A percentile compares a stretch with the other conserved stretches of the same genome.
These are phyloP conservation scores for Formica selysi DNA, from an alignment of 1,140 invertebrate genomes.

Conservation along the genomic window DNA sequence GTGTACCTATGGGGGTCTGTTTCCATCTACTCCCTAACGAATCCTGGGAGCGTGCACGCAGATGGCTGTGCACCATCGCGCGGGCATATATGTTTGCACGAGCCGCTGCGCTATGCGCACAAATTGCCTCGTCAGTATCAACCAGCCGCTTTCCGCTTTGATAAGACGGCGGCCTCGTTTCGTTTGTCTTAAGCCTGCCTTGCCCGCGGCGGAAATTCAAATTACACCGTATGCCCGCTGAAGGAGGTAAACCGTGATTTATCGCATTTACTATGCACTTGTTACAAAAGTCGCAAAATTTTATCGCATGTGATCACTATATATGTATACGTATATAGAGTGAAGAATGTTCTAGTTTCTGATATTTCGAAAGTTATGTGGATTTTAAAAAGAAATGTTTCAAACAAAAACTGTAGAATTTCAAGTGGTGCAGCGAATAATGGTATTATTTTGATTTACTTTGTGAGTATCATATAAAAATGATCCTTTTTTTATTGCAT, in stretches of 20 bases:
- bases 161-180: constrained; percentile 45
- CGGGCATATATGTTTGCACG: constrained; percentile 54
- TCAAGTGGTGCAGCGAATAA: too few relatives aligned
- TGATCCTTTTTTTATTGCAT: too few relatives aligned
- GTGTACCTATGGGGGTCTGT: constrained; percentile 71
- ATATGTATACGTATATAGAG: background rate
- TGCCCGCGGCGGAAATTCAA: constrained; percentile 58
- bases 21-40: constrained; percentile 54
- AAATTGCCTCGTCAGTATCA: constrained; percentile 66
- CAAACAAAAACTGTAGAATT: too few relatives aligned
- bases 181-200: constrained; percentile 56
- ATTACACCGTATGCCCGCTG: constrained; percentile 41
- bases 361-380: too few relatives aligned
- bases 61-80: constrained; percentile 51
- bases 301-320: background rate
- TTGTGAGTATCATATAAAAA: too few relatives aligned
- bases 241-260: constrained; percentile 44
- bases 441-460: too few relatives aligned
- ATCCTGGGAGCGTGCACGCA: constrained; percentile 46
- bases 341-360: too few relatives aligned
- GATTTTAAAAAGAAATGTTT: too few relatives aligned
- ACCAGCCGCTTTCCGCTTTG: constrained; percentile 54
- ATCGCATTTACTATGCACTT: constrained; percentile 39
- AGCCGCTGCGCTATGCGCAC: constrained; percentile 49
- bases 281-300: constrained; percentile 23